Evolutionary conservation across 53 echinoderm and acorn worm species (phyloP).

Genomic region (Zoroaster sp.): DNA sequence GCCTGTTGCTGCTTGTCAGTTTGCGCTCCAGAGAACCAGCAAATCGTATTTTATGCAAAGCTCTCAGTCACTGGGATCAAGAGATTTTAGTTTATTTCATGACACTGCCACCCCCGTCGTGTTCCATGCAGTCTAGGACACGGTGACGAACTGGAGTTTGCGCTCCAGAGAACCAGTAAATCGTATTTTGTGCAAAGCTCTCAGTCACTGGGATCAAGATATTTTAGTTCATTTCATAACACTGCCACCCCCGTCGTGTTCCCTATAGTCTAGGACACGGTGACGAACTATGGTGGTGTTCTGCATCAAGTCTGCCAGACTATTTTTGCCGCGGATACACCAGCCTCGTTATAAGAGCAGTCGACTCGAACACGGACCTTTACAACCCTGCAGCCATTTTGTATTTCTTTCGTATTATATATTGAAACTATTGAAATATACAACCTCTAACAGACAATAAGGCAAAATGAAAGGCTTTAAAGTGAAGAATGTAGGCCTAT

Average conservation of each 20-base stretch:
- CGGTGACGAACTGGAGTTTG: too few species aligned
- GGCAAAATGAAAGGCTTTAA: too few species aligned
- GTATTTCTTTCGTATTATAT: too few species aligned
- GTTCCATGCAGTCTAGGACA: background rate
- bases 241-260: background rate
- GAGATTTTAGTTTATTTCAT: background rate
- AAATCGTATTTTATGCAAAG: background rate
- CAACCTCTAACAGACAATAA: too few species aligned
- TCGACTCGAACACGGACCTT: too few species aligned
- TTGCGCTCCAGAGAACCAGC: conserved; percentile 24
- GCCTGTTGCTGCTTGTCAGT: conserved; percentile 38
- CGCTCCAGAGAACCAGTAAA: conserved; percentile 23
- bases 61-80: background rate
- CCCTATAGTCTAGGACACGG: background rate
- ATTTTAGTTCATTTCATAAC: background rate
- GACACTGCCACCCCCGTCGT: background rate
- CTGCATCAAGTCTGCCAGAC: too few species aligned
- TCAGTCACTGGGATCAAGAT: background rate
- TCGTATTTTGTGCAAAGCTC: background rate
- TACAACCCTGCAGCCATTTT: too few species aligned
- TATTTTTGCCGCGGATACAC: too few species aligned
- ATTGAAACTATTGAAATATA: too few species aligned
- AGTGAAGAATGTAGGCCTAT: too few species aligned
- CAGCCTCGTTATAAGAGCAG: too few species aligned
- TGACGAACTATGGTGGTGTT: too few species aligned